phyloP scores from a whole-genome alignment of 2,888 invertebrate genomes.

The Mythimna lalbum region DNA sequence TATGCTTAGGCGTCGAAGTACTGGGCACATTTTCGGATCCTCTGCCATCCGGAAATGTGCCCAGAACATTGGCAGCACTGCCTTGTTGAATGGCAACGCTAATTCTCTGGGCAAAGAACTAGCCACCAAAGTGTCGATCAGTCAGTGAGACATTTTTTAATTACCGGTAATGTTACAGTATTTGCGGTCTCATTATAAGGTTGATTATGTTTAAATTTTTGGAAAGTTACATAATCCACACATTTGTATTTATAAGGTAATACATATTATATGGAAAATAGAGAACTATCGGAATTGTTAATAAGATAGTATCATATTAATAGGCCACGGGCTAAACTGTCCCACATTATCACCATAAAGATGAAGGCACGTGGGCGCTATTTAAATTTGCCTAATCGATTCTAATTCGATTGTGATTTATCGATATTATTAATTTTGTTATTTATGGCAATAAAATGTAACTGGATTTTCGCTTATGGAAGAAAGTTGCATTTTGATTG shows the following conservation, averaged over 20 bases:
- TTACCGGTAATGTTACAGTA: too few relatives aligned
- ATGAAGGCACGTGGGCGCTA: slow-evolving; percentile 56
- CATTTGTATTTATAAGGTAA: slow-evolving; percentile 5
- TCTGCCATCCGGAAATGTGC: too few relatives aligned
- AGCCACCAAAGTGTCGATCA: too few relatives aligned
- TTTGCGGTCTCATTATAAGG: too few relatives aligned
- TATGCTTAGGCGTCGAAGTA: too few relatives aligned
- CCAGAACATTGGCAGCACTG: too few relatives aligned
- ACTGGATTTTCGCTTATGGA: slow-evolving; percentile 4
- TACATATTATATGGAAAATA: slow-evolving; percentile 19
- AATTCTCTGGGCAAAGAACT: too few relatives aligned
- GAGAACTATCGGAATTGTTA: slow-evolving; percentile 34
- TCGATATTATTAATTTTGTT: slow-evolving; percentile 49
- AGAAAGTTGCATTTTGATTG: slow-evolving; percentile 29
- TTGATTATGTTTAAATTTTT: slow-evolving; percentile 9
- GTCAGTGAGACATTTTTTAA: too few relatives aligned
- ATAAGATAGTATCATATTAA: slow-evolving; percentile 19
- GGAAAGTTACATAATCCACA: slow-evolving; percentile 35
- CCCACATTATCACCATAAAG: slow-evolving; percentile 54
- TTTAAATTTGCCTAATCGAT: slow-evolving; percentile 65
- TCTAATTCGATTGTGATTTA: slow-evolving; percentile 66
- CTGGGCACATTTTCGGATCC: too few relatives aligned
- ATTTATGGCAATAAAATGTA: slow-evolving; percentile 33
- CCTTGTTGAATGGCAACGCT: too few relatives aligned
- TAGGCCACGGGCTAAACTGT: slow-evolving; percentile 32